These are phyloP conservation scores for Thalpophila matura DNA, from an alignment of 2,888 invertebrate genomes.

Conservation along the genomic window DNA sequence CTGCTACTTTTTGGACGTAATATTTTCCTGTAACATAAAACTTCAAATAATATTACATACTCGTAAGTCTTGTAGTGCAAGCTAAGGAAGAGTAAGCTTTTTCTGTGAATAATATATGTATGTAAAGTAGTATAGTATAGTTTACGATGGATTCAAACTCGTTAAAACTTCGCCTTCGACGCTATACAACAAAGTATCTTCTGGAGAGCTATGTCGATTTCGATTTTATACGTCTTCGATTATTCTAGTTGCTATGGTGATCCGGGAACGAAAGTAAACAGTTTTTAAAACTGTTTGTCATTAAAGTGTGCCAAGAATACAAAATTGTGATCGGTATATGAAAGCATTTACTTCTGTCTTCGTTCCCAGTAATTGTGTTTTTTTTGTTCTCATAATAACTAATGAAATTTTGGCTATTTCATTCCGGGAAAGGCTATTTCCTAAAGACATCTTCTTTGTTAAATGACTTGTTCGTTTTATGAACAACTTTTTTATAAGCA, in stretches of 20 bases:
- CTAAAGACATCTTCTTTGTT: no score
- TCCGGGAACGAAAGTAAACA: constrained; percentile 2
- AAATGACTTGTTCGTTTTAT: no score
- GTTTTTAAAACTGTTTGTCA: not conserved
- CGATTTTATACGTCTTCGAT: constrained; percentile 45
- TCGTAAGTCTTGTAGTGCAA: not conserved
- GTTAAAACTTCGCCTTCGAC: constrained; percentile 53
- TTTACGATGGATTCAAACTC: constrained; percentile 49
- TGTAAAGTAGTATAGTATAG: constrained; percentile 27
- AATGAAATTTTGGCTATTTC: no score
- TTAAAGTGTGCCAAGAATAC: not conserved
- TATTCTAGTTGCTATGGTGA: constrained; percentile 22
- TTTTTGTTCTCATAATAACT: no score
- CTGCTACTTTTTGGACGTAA: not conserved
- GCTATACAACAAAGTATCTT: constrained; percentile 47
- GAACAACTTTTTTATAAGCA: no score
- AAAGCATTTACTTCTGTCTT: not conserved
- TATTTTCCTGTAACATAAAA: not conserved
- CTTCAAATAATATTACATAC: not conserved
- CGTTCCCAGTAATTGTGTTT: not conserved
- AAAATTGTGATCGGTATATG: constrained; percentile 5
- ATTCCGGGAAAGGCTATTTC: no score
- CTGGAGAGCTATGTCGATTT: constrained; percentile 27
- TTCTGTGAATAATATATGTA: constrained; percentile 9
- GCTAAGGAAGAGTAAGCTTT: not conserved